Percentiles rank a stretch among this genome's conserved stretches.
These are phyloP conservation scores for Halcyon badia DNA, from an alignment of 2,797 vertebrate species.

Conservation along the genomic window DNA sequence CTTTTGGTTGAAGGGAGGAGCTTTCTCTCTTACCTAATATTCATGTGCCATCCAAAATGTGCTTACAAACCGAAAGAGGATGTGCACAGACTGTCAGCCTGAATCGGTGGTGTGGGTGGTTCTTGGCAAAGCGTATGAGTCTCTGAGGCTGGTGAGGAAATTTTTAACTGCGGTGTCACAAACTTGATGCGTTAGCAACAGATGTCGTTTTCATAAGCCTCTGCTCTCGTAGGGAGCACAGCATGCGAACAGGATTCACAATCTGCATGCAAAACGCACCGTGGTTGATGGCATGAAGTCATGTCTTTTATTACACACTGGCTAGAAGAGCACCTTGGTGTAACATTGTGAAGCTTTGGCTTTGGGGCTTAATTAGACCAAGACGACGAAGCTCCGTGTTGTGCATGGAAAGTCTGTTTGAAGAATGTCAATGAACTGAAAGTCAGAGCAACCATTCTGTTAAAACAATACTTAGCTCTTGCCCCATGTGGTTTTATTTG, in stretches of 20 bases:
- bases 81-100: constrained; percentile 36
- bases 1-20: constrained; percentile 12
- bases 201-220: constrained; percentile 56
- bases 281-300: constrained; percentile 22
- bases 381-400: neutral
- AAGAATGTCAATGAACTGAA: constrained; percentile 52
- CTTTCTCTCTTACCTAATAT: neutral
- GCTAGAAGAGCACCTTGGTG: constrained; percentile 53
- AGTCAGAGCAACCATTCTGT: constrained; percentile 54
- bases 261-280: neutral
- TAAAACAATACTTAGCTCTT: constrained; percentile 55
- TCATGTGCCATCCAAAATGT: constrained; percentile 30
- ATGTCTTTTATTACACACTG: neutral
- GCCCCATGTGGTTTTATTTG: constrained; percentile 37
- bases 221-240: constrained; percentile 32
- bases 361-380: constrained; percentile 43
- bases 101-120: constrained; percentile 50
- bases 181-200: constrained; percentile 61
- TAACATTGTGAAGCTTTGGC: constrained; percentile 36
- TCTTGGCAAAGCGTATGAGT: constrained; percentile 20
- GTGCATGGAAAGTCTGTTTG: constrained; percentile 42
- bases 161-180: constrained; percentile 52
- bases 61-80: constrained; percentile 26
- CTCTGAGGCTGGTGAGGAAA: constrained; percentile 42
- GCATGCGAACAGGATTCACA: neutral